Percentiles rank a stretch among this genome's conserved stretches.
phyloP scores from a whole-genome alignment of 2,113 vertebrate species.

The Vulpes lagopus region DNA sequence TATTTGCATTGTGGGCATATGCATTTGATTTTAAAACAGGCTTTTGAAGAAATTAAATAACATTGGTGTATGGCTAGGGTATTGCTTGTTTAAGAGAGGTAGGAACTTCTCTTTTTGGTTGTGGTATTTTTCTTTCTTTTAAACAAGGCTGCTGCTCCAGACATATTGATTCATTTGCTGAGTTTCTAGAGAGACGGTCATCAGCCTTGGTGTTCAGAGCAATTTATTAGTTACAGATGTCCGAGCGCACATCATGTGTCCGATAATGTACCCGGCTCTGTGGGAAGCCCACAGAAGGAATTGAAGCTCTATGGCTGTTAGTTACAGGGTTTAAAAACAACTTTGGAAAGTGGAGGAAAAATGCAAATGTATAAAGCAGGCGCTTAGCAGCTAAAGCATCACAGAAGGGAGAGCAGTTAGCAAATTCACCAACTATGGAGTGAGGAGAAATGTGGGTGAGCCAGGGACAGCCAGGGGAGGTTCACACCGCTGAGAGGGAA shows the following conservation, averaged over 20 bases:
- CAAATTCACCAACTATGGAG: not conserved
- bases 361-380: slow-evolving; percentile 44
- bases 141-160: slow-evolving; percentile 43
- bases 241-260: slow-evolving; percentile 21
- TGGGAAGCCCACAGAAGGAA: slow-evolving; percentile 39
- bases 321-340: slow-evolving; percentile 53
- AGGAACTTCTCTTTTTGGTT: not conserved
- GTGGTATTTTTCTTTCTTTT: slow-evolving; percentile 52
- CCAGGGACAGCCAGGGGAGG: not conserved
- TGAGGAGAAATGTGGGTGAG: slow-evolving; percentile 13
- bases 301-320: not conserved
- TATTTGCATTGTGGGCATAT: not conserved
- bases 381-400: not conserved
- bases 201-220: slow-evolving; percentile 58
- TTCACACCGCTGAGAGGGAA: not conserved
- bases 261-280: not conserved
- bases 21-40: slow-evolving; percentile 64
- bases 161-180: slow-evolving; percentile 61
- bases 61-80: slow-evolving; percentile 25
- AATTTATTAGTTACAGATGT: slow-evolving; percentile 64
- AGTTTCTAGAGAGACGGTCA: slow-evolving; percentile 61
- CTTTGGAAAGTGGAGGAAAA: slow-evolving; percentile 23
- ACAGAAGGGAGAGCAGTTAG: slow-evolving; percentile 29
- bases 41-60: slow-evolving; percentile 41
- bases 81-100: slow-evolving; percentile 59